Evolutionary conservation across 2,113 vertebrate genomes (phyloP).

Genomic region (Gasterosteus nipponicus): DNA sequence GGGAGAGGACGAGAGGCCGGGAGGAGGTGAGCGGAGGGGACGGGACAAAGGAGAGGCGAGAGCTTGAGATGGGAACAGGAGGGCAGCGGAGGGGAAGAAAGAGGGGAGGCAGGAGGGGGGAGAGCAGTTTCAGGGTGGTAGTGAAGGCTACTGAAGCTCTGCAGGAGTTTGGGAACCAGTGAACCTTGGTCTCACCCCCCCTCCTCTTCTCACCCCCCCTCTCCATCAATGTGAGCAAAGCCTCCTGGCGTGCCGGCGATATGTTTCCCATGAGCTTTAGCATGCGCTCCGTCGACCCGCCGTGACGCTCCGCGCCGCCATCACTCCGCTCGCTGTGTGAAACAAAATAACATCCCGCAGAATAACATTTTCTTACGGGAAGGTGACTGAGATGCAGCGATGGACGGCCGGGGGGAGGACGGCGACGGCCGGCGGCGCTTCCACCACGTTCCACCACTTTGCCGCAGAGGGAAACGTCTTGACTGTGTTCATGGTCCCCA

Average conservation of each 20-base stretch:
- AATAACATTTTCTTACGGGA: conserved; percentile 42
- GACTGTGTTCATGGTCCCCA: not conserved
- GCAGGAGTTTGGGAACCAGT: conserved; percentile 78
- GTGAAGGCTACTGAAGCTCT: conserved; percentile 72
- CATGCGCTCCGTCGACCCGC: conserved; percentile 66
- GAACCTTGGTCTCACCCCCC: conserved; percentile 63
- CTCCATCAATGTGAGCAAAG: conserved; percentile 75
- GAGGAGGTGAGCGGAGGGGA: conserved; percentile 59
- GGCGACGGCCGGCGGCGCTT: not conserved
- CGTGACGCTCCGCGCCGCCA: conserved; percentile 42
- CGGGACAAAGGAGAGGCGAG: conserved; percentile 61
- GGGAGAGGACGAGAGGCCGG: conserved; percentile 41
- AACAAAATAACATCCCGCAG: conserved; percentile 64
- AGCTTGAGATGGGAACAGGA: conserved; percentile 45
- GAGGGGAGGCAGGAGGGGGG: conserved; percentile 65
- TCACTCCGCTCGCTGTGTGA: conserved; percentile 36
- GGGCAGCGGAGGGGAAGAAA: conserved; percentile 70
- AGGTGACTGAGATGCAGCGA: conserved; percentile 29
- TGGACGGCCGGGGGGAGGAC: not conserved
- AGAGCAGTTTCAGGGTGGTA: conserved; percentile 69
- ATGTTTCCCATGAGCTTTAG: conserved; percentile 77
- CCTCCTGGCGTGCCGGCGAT: conserved; percentile 65
- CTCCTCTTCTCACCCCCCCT: conserved; percentile 48
- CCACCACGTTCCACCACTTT: not conserved
- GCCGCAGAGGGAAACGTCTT: not conserved